These are phyloP conservation scores for Microcebus ravelobensis DNA, from an alignment of 2,113 vertebrate species.

Conservation along the genomic window DNA sequence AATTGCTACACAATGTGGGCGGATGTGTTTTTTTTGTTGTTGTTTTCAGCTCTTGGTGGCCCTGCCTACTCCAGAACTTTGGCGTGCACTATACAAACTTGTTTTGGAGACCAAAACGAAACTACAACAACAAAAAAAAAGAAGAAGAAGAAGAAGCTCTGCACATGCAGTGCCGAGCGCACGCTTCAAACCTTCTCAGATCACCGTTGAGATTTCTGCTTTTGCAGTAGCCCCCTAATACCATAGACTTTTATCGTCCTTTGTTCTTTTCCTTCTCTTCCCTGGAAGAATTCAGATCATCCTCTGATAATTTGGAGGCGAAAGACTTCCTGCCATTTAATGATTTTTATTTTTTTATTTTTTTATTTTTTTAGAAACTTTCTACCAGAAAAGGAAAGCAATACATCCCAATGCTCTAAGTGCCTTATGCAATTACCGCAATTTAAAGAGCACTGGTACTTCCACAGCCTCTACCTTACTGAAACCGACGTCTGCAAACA, in stretches of 20 bases:
- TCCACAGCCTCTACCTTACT: constrained; percentile 52
- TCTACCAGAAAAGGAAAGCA: background rate
- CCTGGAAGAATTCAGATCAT: background rate
- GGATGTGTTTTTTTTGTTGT: constrained; percentile 10
- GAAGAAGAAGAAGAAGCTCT: constrained; percentile 39
- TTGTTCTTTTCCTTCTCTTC: background rate
- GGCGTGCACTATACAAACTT: rapidly evolving
- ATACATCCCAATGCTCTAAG: constrained; percentile 69
- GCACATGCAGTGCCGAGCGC: constrained; percentile 68
- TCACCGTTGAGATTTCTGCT: constrained; percentile 27
- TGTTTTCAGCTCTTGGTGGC: background rate
- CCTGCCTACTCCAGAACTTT: rapidly evolving
- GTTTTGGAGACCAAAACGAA: background rate
- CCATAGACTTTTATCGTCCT: background rate
- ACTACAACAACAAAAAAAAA: background rate
- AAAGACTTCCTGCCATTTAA: background rate
- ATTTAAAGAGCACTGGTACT: constrained; percentile 74
- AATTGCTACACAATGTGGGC: constrained; percentile 9
- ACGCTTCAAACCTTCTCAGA: constrained; percentile 76
- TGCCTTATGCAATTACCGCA: constrained; percentile 70
- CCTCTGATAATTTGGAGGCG: background rate
- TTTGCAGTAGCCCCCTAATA: constrained; percentile 1
- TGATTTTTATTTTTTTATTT: background rate
- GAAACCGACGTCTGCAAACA: constrained; percentile 76
- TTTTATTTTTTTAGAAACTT: background rate